Base-by-base conservation (phyloP, 2,113 vertebrate genomes). In the Lepus americanus region DNA sequence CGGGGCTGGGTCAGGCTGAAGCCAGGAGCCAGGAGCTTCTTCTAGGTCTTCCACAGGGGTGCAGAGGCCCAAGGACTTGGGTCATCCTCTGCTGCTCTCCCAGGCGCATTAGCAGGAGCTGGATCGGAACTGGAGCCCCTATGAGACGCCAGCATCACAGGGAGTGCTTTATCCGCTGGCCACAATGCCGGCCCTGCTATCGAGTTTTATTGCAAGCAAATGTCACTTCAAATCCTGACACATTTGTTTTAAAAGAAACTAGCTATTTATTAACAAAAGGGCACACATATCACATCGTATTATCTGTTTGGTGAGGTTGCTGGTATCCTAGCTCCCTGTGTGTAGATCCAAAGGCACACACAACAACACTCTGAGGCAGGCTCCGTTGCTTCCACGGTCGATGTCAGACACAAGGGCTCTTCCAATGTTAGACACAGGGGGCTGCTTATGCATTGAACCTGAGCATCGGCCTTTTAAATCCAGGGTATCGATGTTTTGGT, bases 141-240 rank as follows among this genome's bases (percentile, higher is more conserved):
- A 44, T 44, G 39, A 44, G 39, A 44, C 5, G 39, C 39, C 39
- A 44, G 39, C 39, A 44, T 44, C 39, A 44, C 39, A 44, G 39
- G 5, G 4, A 44, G 39, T 44, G 5, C 39, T 44, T 44, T 44
- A 44, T 44, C 39, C 39, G 39, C 39, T 44, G 6, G 39, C 39
- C 39, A 5, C 39, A 44, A 44, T 44, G 39, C 39, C 39, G 39
- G 5, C 9, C 67, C n/a, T 39, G 44, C 25, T 53, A 49, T 19
- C 16, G 33, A 3, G 49, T 59, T 89, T 29, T 84, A n/a, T 76
- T 69, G n/a, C 61, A 69, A 59, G 64, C 22, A 66, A 78, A 12
- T 70, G 19, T 61, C 64, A 92, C n/a, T 53, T 88, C 76, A 66
- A 53, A 87, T 88, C 64, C 59, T 72, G 33, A n/a, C 9, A 53